Conservation (phyloP, 2,888 invertebrate species). For the Eupithecia subumbrata region DNA sequence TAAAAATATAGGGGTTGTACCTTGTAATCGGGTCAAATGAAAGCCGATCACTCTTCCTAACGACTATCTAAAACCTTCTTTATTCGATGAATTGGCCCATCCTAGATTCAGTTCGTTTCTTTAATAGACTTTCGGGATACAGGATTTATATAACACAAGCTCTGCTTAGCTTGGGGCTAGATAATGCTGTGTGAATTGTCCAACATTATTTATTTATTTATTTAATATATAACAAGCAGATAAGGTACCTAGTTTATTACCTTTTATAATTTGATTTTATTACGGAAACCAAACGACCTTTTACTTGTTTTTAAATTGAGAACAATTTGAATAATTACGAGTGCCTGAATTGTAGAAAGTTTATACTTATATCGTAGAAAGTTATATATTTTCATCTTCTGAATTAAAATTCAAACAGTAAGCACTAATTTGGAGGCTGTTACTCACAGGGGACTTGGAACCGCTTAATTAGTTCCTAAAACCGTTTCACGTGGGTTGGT, state of each 20-base stretch:
- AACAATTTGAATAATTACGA: not conserved
- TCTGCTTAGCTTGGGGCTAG: no score
- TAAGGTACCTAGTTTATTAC: not conserved
- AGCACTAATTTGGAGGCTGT: not conserved
- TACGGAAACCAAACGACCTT: not conserved
- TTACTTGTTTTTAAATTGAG: not conserved
- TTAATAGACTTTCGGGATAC: constrained; percentile 6
- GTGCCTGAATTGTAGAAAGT: not conserved
- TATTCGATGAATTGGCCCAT: constrained; percentile 14
- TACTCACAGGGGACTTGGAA: not conserved
- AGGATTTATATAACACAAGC: no score
- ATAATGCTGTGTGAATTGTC: no score
- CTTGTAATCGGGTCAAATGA: constrained; percentile 42
- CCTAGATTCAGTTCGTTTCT: constrained; percentile 16
- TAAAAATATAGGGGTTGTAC: constrained; percentile 38
- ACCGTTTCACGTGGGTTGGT: not conserved
- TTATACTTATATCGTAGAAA: not conserved
- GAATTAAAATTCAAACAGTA: not conserved
- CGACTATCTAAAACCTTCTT: constrained; percentile 28
- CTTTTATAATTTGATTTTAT: not conserved
- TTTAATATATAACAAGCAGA: not conserved
- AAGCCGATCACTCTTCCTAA: constrained; percentile 37
- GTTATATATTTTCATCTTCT: not conserved
- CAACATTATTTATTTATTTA: no score
- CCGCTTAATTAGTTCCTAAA: not conserved